A percentile compares a stretch with the other conserved stretches of the same genome.
phyloP scores from a whole-genome alignment of 2,888 invertebrate genomes.

The Athalia rosae region DNA sequence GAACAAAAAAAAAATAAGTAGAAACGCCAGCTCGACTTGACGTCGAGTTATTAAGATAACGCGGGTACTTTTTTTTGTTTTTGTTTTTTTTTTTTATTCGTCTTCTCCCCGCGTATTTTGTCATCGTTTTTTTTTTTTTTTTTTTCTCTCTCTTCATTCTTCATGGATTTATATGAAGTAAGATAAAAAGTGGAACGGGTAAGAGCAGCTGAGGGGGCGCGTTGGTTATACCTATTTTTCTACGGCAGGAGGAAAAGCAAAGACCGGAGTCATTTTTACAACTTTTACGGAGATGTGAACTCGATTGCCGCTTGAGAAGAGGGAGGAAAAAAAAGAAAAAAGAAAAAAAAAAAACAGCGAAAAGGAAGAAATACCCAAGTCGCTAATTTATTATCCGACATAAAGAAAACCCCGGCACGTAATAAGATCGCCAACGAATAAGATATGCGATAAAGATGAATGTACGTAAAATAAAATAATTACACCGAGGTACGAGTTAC shows the following conservation, averaged over 20 bases:
- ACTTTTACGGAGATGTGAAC: slow-evolving; percentile 37
- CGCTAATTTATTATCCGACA: slow-evolving; percentile 25
- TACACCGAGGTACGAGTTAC: background rate
- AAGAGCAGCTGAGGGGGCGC: slow-evolving; percentile 5
- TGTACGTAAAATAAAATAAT: background rate
- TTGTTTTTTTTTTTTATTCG: background rate
- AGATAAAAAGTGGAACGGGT: slow-evolving; percentile 36
- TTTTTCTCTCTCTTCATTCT: background rate
- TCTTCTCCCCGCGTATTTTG: background rate
- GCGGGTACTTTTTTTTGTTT: background rate
- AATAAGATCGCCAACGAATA: background rate
- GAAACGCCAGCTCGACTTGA: slow-evolving; percentile 28
- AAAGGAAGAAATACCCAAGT: background rate
- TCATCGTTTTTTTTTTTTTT: background rate
- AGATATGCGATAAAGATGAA: no score
- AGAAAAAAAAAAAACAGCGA: no score
- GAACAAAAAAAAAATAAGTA: slow-evolving; percentile 9
- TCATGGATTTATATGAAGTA: slow-evolving; percentile 33
- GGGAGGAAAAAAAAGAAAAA: no score
- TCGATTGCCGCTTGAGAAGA: slow-evolving; percentile 43
- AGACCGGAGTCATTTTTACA: slow-evolving; percentile 38
- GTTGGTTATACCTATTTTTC: no score
- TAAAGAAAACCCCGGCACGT: background rate
- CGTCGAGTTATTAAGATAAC: slow-evolving; percentile 37
- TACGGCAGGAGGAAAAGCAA: background rate